Evolutionary conservation across 2,113 vertebrate species (phyloP), one percentile per base, ranked within the genome.

Genomic region (Octodon degus): DNA sequence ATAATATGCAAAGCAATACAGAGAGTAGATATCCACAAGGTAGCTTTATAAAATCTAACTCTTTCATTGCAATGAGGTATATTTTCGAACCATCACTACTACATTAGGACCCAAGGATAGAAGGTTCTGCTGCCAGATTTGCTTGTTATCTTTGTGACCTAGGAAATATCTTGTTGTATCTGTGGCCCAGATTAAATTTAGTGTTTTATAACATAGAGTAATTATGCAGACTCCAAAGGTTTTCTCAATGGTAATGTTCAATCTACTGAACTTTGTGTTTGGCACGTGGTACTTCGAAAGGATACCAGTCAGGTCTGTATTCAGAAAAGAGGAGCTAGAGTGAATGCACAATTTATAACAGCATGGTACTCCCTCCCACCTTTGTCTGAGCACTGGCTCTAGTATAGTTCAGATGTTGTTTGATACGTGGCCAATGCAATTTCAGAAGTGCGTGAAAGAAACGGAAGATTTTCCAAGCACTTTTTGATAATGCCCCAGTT

Each of bases 401-500:
- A 19, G 70, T 72, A 94, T 65, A 4, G 12, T 65, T 96, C 68
- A 65, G 83, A 94, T 67, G 50, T 14, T 47, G 30, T 34, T 55
- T 91, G 91, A 68, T 60, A 30, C 3, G 47, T 16, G 84, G 84
- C 83, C 82, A 96, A 80, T 7, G 2, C 17, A 43, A 17, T 62
- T 47, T 20, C 50, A 43, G 67, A 90, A 76, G 8, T 20, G 1
- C 6, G 30, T 3, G 76, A 86, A 97, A 74, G 67, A 70, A 65
- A 60, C 1, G 53, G 58, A 47, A 94, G 40, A 50, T 82, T 93
- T 77, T 63, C n/a, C 40, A 17, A 94, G 81, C 62, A 76, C 34
- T 90, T 7, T 91, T 65, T 91, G 50, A 10, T 74, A 58, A 60
- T 72, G 40, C 2, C 70, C 88, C 70, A 88, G 90, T 97, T 92